Evolutionary conservation across 1,140 invertebrate species (phyloP), one percentile per base, ranked within the genome.

Genomic region (Ridgeia piscesae): DNA sequence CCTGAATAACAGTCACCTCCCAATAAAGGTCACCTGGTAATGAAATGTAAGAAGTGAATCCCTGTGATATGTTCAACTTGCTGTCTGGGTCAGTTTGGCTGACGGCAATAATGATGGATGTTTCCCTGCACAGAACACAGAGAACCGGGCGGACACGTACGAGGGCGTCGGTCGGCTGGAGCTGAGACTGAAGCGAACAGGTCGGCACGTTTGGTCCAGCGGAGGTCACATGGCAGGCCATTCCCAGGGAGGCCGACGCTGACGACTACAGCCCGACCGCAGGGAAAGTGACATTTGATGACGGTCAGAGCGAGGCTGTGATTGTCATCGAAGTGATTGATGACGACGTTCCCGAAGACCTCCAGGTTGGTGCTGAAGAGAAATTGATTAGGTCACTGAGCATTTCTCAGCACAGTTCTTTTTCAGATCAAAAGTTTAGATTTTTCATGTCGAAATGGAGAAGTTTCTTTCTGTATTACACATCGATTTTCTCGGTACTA

Each of bases 261-360:
- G 33, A 93, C 27, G 95, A 95, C 92, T 95, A 94, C 88, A 92
- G 77, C 34, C 95, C 95, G 33, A 92, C 93, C 8, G 94, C 93
- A 93, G 95, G 95, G 2, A 94, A 94, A n/a, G 91, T 96, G 34
- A 92, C 31, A 14, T 93, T 96, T 92, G 92, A 91, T 33, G 93
- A 95, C 35, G 94, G 94, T 11, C 93, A 95, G 91, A 93, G 93
- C 48, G 93, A 92, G 58, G 94, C 94, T 1, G 92, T 93, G 89
- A 95, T 96, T 89, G 77, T 92, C 35, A 94, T 96, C 31, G 94
- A 93, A 21, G 95, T 96, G 34, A 58, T 95, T 34, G 95, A 96
- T 93, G 95, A 96, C 91, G 92, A 91, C 14, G 90, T 94, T 34
- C 92, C 94, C 89, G 95, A 96, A 92, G 91, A 92, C 8, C 94